These are phyloP conservation scores for Perithous albicinctus DNA, from an alignment of 2,888 invertebrate genomes.

Conservation along the genomic window DNA sequence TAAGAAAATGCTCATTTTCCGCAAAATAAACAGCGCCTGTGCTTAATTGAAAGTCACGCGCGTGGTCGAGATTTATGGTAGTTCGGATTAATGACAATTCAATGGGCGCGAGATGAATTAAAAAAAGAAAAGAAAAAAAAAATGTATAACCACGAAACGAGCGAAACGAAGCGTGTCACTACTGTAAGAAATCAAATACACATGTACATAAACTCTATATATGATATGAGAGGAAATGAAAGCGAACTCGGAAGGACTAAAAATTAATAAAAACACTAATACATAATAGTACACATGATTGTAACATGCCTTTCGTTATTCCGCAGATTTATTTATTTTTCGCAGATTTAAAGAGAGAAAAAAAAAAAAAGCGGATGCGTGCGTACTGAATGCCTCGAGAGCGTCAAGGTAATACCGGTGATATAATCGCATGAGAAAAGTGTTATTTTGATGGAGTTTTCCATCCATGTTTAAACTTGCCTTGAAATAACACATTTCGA, in stretches of 20 bases:
- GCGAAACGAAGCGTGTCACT: slow-evolving; percentile 58
- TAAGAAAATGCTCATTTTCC: neutral
- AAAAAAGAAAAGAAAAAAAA: slow-evolving; percentile 5
- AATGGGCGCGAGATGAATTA: slow-evolving; percentile 26
- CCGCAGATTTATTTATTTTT: slow-evolving; percentile 34
- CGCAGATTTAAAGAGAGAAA: neutral
- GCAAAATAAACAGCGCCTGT: slow-evolving; percentile 19
- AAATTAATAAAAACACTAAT: slow-evolving; percentile 64
- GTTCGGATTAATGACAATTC: slow-evolving; percentile 38
- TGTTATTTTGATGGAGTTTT: neutral
- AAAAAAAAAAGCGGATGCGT: neutral
- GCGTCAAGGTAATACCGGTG: neutral
- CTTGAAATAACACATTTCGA: neutral
- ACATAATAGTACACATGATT: slow-evolving; percentile 65
- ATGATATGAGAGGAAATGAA: slow-evolving; percentile 57
- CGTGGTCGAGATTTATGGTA: slow-evolving; percentile 32
- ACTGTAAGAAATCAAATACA: slow-evolving; percentile 71
- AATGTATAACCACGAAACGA: slow-evolving; percentile 39
- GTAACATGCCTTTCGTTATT: slow-evolving; percentile 45
- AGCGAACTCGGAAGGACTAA: slow-evolving; percentile 59
- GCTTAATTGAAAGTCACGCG: slow-evolving; percentile 21
- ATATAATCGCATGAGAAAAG: neutral
- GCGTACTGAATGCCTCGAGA: neutral
- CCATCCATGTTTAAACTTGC: neutral
- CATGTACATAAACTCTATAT: slow-evolving; percentile 68